phyloP scores from a whole-genome alignment of 2,888 invertebrate genomes.

The Lycia hirtaria region DNA sequence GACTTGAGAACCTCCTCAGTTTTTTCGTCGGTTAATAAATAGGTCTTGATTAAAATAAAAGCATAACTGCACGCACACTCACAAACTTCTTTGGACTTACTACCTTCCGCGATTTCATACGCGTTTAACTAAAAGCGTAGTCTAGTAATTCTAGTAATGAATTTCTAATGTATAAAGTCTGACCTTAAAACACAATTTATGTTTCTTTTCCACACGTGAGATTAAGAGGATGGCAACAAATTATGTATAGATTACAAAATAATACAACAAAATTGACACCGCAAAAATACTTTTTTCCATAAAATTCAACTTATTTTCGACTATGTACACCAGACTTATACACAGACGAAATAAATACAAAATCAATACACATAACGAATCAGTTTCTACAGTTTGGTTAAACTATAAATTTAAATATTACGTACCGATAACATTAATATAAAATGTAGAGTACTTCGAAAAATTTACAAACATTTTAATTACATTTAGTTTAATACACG shows the following conservation, averaged over 20 bases:
- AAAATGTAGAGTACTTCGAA: conserved; percentile 25
- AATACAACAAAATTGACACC: background rate
- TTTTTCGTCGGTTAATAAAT: no score
- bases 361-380: conserved; percentile 13
- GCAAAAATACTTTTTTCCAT: background rate
- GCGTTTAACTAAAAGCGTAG: no score
- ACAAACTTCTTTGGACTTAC: no score
- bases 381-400: conserved; percentile 37
- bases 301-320: background rate
- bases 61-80: no score
- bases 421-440: conserved; percentile 24
- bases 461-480: background rate
- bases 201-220: background rate
- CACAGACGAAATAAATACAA: conserved; percentile 7
- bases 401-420: conserved; percentile 17
- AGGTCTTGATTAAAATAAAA: no score
- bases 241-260: background rate
- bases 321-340: conserved; percentile 15
- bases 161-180: no score
- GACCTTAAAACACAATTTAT: no score
- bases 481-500: background rate
- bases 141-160: no score
- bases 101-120: no score
- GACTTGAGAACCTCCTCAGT: no score
- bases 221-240: no score